These are phyloP conservation scores for Tolmerus cingulatus DNA, from an alignment of 2,888 invertebrate genomes.

Conservation along the genomic window DNA sequence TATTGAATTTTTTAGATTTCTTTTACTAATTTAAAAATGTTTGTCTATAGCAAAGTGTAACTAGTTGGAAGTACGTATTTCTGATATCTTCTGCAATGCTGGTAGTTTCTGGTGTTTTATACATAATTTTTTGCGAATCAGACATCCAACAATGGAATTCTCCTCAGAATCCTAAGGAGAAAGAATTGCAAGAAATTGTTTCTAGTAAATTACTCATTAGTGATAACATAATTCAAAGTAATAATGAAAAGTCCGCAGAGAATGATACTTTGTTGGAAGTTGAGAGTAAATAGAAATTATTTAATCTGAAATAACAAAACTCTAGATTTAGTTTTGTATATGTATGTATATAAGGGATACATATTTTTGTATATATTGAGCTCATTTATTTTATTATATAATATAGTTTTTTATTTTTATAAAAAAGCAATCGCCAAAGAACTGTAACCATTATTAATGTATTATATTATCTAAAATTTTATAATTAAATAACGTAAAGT, in stretches of 20 bases:
- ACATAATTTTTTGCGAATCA: slow-evolving; percentile 67
- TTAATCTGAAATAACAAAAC: neutral
- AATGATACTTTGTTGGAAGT: neutral
- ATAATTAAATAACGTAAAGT: neutral
- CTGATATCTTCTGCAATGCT: slow-evolving; percentile 66
- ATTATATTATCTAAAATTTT: neutral
- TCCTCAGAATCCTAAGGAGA: slow-evolving; percentile 50
- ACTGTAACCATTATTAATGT: neutral
- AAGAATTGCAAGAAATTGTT: slow-evolving; percentile 54
- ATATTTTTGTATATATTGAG: neutral
- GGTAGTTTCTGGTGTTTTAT: slow-evolving; percentile 65
- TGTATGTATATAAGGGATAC: neutral
- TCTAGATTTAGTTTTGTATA: neutral
- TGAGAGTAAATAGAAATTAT: neutral
- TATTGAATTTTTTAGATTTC: neutral
- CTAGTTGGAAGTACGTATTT: slow-evolving; percentile 71
- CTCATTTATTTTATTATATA: neutral
- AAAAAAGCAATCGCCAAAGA: neutral
- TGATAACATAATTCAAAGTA: neutral
- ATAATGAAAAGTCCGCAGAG: neutral
- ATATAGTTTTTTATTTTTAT: neutral
- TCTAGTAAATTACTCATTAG: slow-evolving; percentile 16
- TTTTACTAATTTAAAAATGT: neutral
- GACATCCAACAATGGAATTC: slow-evolving; percentile 70
- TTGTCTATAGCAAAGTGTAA: slow-evolving; percentile 67